Conservation (phyloP, 2,113 vertebrate genomes). For the Neodon shergylaensis region DNA sequence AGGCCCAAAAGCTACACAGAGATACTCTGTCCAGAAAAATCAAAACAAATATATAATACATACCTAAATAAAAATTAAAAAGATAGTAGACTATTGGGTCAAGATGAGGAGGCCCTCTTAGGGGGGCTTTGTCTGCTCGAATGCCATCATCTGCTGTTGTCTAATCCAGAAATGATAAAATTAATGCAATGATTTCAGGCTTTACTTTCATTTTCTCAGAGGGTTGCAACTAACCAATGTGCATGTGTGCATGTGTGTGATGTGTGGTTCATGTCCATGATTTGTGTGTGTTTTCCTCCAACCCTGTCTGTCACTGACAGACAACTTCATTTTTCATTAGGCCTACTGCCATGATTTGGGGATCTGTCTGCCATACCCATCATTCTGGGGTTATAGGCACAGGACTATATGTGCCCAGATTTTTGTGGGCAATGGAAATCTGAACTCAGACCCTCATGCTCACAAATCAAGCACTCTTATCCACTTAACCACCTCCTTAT, state of each 20-base stretch:
- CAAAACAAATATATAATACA: neutral
- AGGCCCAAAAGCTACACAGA: neutral
- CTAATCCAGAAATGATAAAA: neutral
- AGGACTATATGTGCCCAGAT: rapidly evolving
- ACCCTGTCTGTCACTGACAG: neutral
- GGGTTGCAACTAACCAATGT: neutral
- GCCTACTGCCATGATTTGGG: neutral
- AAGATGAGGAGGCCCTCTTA: neutral
- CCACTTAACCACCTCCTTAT: neutral
- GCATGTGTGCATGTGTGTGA: neutral
- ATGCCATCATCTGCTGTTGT: neutral
- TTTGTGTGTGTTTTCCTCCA: neutral
- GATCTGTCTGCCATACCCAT: neutral
- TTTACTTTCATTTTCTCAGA: neutral
- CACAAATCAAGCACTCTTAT: neutral
- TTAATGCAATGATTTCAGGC: neutral
- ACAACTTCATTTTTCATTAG: neutral
- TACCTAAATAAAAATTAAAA: neutral
- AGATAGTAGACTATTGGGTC: neutral
- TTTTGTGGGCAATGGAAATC: neutral
- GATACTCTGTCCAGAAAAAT: neutral
- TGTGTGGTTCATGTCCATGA: neutral
- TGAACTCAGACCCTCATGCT: neutral
- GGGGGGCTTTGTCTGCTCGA: neutral
- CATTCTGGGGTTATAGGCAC: neutral